Evolutionary conservation across 92 coral and sea anemone genomes (phyloP).

Genomic region (Plumapathes pennacea): DNA sequence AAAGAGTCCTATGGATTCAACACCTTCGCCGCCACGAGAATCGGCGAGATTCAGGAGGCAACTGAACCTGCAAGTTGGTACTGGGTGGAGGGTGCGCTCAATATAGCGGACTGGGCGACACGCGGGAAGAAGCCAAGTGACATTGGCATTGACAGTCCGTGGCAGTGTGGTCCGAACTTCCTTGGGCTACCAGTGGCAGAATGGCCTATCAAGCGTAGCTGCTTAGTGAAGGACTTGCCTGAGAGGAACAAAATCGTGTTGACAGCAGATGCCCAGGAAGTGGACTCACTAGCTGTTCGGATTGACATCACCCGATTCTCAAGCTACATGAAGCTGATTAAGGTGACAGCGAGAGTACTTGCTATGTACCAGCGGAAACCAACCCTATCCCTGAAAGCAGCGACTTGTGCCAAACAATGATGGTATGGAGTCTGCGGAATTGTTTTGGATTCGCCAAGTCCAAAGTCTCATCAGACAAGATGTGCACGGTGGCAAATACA

Average conservation of each 20-base stretch:
- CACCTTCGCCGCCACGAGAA: constrained; percentile 58
- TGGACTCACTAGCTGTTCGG: constrained; percentile 9
- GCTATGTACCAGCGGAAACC: constrained; percentile 29
- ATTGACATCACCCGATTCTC: constrained; percentile 23
- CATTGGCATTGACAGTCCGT: constrained; percentile 32
- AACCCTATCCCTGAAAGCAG: constrained; percentile 37
- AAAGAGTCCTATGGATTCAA: constrained; percentile 64
- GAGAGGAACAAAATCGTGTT: constrained; percentile 9
- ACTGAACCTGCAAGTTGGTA: constrained; percentile 51
- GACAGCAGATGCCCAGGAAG: background rate
- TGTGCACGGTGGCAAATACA: constrained; percentile 44
- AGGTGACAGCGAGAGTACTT: constrained; percentile 51
- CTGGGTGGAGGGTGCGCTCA: constrained; percentile 58
- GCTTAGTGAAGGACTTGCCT: constrained; percentile 3
- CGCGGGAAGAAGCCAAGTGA: constrained; percentile 57
- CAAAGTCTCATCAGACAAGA: constrained; percentile 29
- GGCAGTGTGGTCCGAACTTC: constrained; percentile 67
- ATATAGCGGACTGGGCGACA: constrained; percentile 61
- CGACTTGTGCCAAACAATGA: constrained; percentile 10
- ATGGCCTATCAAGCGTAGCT: too few species aligned
- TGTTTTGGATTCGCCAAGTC: constrained; percentile 53
- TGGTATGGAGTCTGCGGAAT: constrained; percentile 40
- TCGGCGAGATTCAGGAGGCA: constrained; percentile 57
- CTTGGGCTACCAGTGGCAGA: constrained; percentile 31
- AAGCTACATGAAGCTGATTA: constrained; percentile 5